Evolutionary conservation across 2,888 invertebrate genomes (phyloP).

Genomic region (Clistopyga incitator): DNA sequence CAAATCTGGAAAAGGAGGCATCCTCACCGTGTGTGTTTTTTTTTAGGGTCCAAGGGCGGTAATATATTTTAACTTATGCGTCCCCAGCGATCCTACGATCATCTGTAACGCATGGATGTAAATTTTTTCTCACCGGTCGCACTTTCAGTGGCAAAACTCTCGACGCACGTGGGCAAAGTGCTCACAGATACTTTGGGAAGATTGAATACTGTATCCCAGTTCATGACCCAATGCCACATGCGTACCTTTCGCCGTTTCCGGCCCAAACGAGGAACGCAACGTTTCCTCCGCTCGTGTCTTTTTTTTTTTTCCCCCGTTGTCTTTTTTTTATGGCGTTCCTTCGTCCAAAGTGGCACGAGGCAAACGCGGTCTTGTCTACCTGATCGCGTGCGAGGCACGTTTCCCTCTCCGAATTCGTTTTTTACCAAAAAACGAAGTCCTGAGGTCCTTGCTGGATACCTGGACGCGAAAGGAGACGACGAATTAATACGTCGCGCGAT

Average conservation of each 20-base stretch:
- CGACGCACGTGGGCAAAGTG: not conserved
- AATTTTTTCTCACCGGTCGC: not conserved
- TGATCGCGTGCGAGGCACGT: constrained; percentile 81
- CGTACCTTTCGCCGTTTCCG: too few relatives aligned
- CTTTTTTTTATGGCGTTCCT: constrained; percentile 57
- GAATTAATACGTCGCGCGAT: constrained; percentile 80
- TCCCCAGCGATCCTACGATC: not conserved
- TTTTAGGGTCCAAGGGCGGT: not conserved
- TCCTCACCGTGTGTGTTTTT: not conserved
- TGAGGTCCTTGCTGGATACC: constrained; percentile 70
- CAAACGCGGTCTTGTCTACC: constrained; percentile 78
- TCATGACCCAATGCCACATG: too few relatives aligned
- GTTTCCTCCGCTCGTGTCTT: constrained; percentile 24
- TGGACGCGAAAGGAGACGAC: constrained; percentile 72
- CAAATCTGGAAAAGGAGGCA: not conserved
- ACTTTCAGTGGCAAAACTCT: constrained; percentile 21
- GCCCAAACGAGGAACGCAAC: not conserved
- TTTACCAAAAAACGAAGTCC: constrained; percentile 35
- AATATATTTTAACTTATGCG: not conserved
- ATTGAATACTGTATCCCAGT: constrained; percentile 1
- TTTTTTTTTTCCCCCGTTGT: too few relatives aligned
- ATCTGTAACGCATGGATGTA: not conserved
- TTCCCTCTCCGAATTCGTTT: constrained; percentile 62
- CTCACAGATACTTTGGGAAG: constrained; percentile 6
- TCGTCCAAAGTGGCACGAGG: constrained; percentile 67